Percentiles rank a stretch among this genome's conserved stretches.
Conservation (phyloP, 2,113 vertebrate species). For the Heloderma charlesbogerti region DNA sequence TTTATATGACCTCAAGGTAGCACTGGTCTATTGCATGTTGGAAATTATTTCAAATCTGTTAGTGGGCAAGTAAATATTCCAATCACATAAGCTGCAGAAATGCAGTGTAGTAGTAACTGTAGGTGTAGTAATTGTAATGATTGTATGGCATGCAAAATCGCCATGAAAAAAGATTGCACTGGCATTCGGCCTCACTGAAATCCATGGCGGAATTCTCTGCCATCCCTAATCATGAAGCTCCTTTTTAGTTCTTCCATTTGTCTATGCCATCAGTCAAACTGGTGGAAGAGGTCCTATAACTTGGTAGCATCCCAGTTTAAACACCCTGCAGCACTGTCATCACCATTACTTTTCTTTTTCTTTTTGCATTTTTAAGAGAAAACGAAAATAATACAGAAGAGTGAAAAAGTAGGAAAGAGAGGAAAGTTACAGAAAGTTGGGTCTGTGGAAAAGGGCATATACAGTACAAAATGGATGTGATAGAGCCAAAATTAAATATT, state of each 20-base stretch:
- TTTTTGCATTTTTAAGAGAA: too few species aligned
- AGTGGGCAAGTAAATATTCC: slow-evolving; percentile 56
- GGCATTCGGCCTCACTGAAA: too few species aligned
- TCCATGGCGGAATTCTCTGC: too few species aligned
- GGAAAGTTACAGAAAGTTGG: background rate
- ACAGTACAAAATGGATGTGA: background rate
- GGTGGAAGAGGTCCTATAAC: background rate
- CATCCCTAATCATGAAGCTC: too few species aligned
- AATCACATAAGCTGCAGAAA: slow-evolving; percentile 42
- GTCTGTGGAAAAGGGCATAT: too few species aligned
- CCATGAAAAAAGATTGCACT: background rate
- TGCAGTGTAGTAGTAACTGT: slow-evolving; percentile 16
- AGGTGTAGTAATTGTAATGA: too few species aligned
- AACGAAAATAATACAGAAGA: background rate
- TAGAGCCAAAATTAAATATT: background rate
- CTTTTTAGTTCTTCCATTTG: background rate
- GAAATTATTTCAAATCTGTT: slow-evolving; percentile 53
- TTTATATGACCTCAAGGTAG: slow-evolving; percentile 34
- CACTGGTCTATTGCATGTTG: slow-evolving; percentile 32
- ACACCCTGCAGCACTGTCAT: background rate
- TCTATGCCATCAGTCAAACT: background rate
- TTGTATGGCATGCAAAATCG: background rate
- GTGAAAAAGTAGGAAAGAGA: background rate
- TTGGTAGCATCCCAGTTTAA: too few species aligned
- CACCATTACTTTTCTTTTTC: background rate